Base-by-base conservation (phyloP, 2,113 vertebrate species). In the Deroptyus accipitrinus region DNA sequence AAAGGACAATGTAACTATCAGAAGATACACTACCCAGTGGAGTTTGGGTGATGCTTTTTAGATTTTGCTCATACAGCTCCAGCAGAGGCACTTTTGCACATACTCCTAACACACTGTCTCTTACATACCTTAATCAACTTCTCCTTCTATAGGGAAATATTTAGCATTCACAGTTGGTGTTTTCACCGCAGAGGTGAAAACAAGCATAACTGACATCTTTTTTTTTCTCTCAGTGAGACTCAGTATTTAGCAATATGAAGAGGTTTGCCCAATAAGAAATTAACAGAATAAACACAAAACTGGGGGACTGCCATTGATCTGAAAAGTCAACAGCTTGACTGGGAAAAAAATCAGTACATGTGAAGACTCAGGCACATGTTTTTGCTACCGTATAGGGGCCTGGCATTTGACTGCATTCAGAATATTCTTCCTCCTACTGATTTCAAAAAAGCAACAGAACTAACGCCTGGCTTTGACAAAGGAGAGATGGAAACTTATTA, bases 361-460 rank as follows among this genome's bases (percentile, higher is more conserved):
- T 51, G 48, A 90, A 84, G 48, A 91, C 7, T 27, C 18, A 6
- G 30, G 51, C 64, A 86, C 14, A 54, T 23, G 1, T 51, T 69
- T 64, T 28, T 89, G 35, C 64, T 90, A 52, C 72, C 55, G 74
- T 78, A 74, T 5, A 70, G 52, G 37, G 59, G 35, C 35, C 63
- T 73, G 33, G 14, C 35, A 75, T 72, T 85, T 49, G 62, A 73
- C 70, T 79, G 80, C 48, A 82, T 78, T 75, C 59, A 84, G 44
- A 79, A 89, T 73, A 86, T 24, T 68, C 42, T 35, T 94, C 79
- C 51, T 70, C 55, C 74, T 82, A 64, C 61, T 61, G 57, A 85
- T 82, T 95, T 95, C 57, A 82, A 82, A 82, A 92, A 84, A 88
- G 77, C 37, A 92, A 91, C 69, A 93, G 80, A 96, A 86, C 57